phyloP scores from a whole-genome alignment of 2,113 vertebrate species.

The Bungarus multicinctus region DNA sequence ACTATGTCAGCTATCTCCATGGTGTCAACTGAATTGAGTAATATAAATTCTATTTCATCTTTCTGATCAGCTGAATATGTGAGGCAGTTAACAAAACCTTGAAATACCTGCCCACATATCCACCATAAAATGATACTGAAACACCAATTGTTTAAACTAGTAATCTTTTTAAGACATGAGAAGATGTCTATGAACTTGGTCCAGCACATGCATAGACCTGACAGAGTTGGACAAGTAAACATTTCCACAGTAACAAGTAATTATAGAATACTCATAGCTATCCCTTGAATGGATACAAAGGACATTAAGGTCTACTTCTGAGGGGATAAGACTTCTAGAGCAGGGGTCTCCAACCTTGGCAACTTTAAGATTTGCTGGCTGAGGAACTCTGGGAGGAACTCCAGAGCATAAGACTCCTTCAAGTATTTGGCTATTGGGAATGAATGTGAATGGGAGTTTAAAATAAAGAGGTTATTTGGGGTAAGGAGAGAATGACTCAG shows the following conservation, averaged over 20 bases:
- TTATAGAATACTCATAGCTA: not conserved
- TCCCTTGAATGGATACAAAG: not conserved
- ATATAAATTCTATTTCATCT: not conserved
- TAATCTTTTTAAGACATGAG: not conserved
- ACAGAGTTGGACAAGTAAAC: not conserved
- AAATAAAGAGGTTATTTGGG: not conserved
- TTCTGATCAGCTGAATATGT: not conserved
- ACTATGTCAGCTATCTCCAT: not conserved
- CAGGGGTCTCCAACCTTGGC: no score
- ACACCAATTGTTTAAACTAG: not conserved
- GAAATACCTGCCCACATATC: not conserved
- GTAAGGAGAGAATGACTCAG: slow-evolving; percentile 7
- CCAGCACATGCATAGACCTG: not conserved
- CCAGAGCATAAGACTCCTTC: not conserved
- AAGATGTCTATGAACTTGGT: not conserved
- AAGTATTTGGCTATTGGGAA: not conserved
- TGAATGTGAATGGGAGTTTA: not conserved
- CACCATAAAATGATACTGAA: not conserved
- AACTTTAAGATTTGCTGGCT: no score
- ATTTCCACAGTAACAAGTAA: not conserved
- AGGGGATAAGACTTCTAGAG: not conserved
- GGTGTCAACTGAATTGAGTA: not conserved
- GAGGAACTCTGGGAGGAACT: no score
- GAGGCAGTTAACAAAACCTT: not conserved
- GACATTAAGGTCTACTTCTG: not conserved